Base-by-base conservation (phyloP, 2,888 invertebrate species). In the Drosophila lutescens region DNA sequence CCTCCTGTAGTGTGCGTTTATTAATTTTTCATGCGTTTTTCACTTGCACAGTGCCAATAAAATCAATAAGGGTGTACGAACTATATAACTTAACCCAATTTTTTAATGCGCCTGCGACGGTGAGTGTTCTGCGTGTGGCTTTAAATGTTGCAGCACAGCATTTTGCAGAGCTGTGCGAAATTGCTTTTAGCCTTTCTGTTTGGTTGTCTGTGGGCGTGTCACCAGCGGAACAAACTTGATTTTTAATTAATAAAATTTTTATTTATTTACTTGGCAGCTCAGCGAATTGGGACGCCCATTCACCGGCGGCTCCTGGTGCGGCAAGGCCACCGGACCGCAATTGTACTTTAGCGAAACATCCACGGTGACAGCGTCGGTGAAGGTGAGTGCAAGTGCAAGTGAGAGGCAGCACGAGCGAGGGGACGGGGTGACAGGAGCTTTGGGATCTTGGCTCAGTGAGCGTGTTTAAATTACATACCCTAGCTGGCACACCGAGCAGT, bases 281-380 rank as follows among this genome's bases (percentile, higher is more conserved):
- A 96, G 96, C 85, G 97, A 97, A 93, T 94, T 97, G 80, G 96
- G 96, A 20, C 94, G 96, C 44, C 97, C 97, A 15, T 97, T 97
- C 93, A 97, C 97, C 32, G 97, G 97, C 47, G 97, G 97, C 72
- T 96, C 96, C 20, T 97, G 97, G 97, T 97, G 97, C 92, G 97
- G 97, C 63, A 94, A 95, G 61, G 96, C 96, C 49, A 95, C 95
- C 32, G 96, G 96, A 69, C 95, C 95, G 38, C 96, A 97, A 65
- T 95, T 96, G 59, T 97, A 97, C 92, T 97, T 96, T 93, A 97
- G 97, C 92, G 97, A 97, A 93, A 97, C 97, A 62, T 95, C 96
- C 87, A 97, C 97, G 43, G 96, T 97, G 77, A 97, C 97, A 20
- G 96, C 97, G 10, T 96, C 96, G 57, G 95, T 97, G 47, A 95